Evolutionary conservation across 2,888 invertebrate species (phyloP).

Genomic region (Nymphalis polychloros): DNA sequence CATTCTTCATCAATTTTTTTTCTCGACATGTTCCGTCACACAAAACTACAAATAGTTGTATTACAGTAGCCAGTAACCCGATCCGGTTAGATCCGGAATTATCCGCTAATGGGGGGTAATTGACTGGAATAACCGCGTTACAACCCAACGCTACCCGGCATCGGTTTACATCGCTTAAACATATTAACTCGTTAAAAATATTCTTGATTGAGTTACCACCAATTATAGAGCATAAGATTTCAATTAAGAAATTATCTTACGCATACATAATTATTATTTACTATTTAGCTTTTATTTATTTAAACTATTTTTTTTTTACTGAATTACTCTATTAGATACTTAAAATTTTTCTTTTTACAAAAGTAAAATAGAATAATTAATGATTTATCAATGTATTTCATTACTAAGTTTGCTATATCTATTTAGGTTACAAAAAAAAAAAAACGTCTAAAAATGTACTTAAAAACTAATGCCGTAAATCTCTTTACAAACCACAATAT

Average conservation of each 20-base stretch:
- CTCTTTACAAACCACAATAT: no score
- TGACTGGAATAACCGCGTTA: constrained; percentile 69
- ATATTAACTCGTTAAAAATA: constrained; percentile 38
- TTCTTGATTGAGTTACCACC: constrained; percentile 26
- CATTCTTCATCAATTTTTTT: not conserved
- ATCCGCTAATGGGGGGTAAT: constrained; percentile 68
- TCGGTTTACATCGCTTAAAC: constrained; percentile 54
- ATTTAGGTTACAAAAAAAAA: no score
- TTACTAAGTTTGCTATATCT: no score
- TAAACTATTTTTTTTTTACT: no score
- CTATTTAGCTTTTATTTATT: no score
- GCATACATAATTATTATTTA: not conserved
- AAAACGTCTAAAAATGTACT: no score
- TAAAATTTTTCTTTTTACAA: no score
- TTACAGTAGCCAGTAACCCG: constrained; percentile 47
- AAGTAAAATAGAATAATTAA: no score
- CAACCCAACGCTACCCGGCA: constrained; percentile 49
- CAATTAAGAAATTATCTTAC: not conserved
- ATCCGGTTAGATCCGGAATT: constrained; percentile 55
- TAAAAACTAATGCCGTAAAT: no score
- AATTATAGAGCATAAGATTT: not conserved
- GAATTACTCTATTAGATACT: no score
- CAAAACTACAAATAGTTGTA: constrained; percentile 15
- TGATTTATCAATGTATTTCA: no score
- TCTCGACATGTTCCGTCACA: not conserved